A percentile compares a stretch with the other conserved stretches of the same genome.
phyloP scores from a whole-genome alignment of 2,888 invertebrate genomes.

The Nineta flava region DNA sequence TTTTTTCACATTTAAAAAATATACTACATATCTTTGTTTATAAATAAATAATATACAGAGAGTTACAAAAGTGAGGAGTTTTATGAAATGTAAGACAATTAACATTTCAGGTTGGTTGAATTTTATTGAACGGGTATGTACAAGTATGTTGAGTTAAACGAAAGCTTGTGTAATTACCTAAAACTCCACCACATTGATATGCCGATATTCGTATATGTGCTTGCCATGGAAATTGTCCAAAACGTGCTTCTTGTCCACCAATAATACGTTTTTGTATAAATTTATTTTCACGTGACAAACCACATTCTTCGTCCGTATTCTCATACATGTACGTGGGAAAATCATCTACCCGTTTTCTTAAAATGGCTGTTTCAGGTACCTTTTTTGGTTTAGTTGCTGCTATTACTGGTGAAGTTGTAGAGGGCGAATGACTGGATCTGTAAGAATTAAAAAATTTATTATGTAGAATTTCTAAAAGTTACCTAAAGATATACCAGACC shows the following conservation, averaged over 20 bases:
- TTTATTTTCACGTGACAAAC: conserved; percentile 38
- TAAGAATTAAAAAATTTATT: not conserved
- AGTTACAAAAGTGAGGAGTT: no score
- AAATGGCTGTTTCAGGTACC: not conserved
- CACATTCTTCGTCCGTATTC: conserved; percentile 38
- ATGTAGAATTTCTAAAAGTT: no score
- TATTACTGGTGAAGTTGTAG: not conserved
- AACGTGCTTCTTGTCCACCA: conserved; percentile 61
- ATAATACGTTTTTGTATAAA: conserved; percentile 60
- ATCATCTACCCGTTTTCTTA: conserved; percentile 10
- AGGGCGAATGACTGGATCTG: not conserved
- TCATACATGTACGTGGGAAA: conserved; percentile 16
- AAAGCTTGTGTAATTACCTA: conserved; percentile 36
- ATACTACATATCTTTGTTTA: no score
- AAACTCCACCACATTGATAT: conserved; percentile 70
- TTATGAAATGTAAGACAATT: no score
- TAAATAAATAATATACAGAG: no score
- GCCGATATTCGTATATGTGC: conserved; percentile 68
- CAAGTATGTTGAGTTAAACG: no score
- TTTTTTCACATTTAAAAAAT: no score
- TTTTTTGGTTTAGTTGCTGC: not conserved
- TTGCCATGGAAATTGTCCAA: conserved; percentile 73
- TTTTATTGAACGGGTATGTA: no score
- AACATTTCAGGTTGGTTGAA: no score
- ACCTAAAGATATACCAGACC: no score